Base-by-base conservation (phyloP, 2,888 invertebrate species). In the Tachina grossa region DNA sequence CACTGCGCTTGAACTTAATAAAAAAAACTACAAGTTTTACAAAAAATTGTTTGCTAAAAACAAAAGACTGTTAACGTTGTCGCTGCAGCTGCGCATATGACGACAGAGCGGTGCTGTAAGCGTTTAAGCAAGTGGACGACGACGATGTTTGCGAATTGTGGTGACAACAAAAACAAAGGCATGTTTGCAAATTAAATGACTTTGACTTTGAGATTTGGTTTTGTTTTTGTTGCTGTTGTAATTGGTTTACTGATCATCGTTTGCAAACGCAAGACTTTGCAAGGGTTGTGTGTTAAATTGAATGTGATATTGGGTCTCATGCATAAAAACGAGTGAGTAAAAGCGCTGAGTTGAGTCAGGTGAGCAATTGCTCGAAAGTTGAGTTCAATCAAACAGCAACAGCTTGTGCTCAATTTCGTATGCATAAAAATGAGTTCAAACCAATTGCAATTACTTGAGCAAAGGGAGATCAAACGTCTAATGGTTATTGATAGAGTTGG, bases 131-230 rank as follows among this genome's bases (percentile, higher is more conserved):
- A 74, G 39, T 75, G 59, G 19, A 11, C 19, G 68, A 31, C 31
- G 55, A 16, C 43, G 66, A 43, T 71, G 45, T 63, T 41, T 80
- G 55, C 43, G 45, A 53, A 19, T 47, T 13, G 13, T 14, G 19
- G 10, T 16, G 39, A 49, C 45, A 57, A 57, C 57, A 69, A 61
- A 61, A 78, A 69, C 47, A 79, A 79, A 79, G 53, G 71, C 71
- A 74, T 66, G 41, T 80, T 80, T 66, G 72, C 66, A 66, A 63
- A 47, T 47, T 47, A 81, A 80, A 41, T 63, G 45, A 45, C 31
- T 71, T 71, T 63, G 45, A 45, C 31, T 71, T 71, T 59, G 49
- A 31, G 31, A 47, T 55, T 76, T 74, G 72, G 16, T 1, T n/a
- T 63, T 76, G 45, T 47, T 72, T 53, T 19, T 22, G 45, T 51